phyloP scores from a whole-genome alignment of 2,797 vertebrate genomes.

The Sphenopsis melanotis region DNA sequence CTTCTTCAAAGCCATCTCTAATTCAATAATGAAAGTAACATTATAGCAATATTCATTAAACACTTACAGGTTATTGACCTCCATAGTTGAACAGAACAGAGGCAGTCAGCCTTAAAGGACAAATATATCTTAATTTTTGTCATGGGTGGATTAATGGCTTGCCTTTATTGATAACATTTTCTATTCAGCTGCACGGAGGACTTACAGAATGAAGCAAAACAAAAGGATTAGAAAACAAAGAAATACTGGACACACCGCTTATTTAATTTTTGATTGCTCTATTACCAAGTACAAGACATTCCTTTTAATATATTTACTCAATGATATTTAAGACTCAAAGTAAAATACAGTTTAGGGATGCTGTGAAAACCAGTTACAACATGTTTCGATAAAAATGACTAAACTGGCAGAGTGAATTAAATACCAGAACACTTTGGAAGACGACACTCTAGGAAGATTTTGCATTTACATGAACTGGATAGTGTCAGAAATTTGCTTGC shows the following conservation, averaged over 20 bases:
- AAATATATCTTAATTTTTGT: slow-evolving; percentile 71
- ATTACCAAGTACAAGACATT: slow-evolving; percentile 21
- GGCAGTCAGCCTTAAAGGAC: slow-evolving; percentile 63
- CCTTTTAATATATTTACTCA: slow-evolving; percentile 23
- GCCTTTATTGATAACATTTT: slow-evolving; percentile 68
- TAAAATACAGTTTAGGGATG: slow-evolving; percentile 1
- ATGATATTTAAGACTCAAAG: slow-evolving; percentile 34
- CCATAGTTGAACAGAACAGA: slow-evolving; percentile 59
- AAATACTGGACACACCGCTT: slow-evolving; percentile 33
- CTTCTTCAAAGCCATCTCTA: slow-evolving; percentile 60
- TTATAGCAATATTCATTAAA: slow-evolving; percentile 69
- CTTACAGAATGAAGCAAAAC: slow-evolving; percentile 49
- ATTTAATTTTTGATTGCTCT: slow-evolving; percentile 38
- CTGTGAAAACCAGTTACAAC: neutral
- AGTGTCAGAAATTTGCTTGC: slow-evolving; percentile 17
- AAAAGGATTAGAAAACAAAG: slow-evolving; percentile 63
- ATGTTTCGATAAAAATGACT: slow-evolving; percentile 6
- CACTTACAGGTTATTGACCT: slow-evolving; percentile 68
- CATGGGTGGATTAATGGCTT: slow-evolving; percentile 60
- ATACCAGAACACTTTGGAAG: slow-evolving; percentile 21
- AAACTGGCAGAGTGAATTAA: slow-evolving; percentile 20
- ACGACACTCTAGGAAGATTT: slow-evolving; percentile 18
- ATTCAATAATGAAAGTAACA: slow-evolving; percentile 67
- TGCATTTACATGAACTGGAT: slow-evolving; percentile 21
- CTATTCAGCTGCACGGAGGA: slow-evolving; percentile 18